Base-by-base conservation (phyloP, 2,888 invertebrate genomes). In the Cryptus armator region DNA sequence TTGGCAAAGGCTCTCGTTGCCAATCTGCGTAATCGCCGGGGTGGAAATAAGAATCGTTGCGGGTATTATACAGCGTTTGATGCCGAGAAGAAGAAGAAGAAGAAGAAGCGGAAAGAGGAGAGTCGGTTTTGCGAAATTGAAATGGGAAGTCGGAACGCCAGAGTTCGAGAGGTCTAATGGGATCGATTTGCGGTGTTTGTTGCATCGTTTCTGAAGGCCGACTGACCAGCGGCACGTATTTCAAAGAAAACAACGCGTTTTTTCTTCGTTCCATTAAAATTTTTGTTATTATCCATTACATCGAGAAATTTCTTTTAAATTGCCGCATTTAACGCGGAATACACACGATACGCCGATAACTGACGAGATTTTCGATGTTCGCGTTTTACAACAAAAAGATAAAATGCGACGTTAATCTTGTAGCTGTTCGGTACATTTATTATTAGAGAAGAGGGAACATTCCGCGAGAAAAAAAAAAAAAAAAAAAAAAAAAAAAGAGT, bases 21-120 rank as follows among this genome's bases (percentile, higher is more conserved):
- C 87, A 87, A 87, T 88, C 84, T 87, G 81, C 83, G 83, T 88
- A 87, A 87, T 88, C 85, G 86, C 62, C 82, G 79, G 53, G 37
- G 43, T 71, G 83, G 67, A 84, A 85, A 81, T 76, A 82, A 77
- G 80, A 71, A 72, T 74, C 66, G 71, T 53, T 68, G 76, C 59
- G 62, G 67, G 84, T 79, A 71, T 66, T 24, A 64, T 67, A 44
- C 70, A 43, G 19, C 44, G 32, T 56, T 24, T 44, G 29, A 12
- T 2, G 53, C 56, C 37, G 10, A 24, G 64, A 12, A 10, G 37
- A 29, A 46, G 37, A 12, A 24, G 64, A 12, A 10, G 37, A 29
- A 46, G 37, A 16, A 7, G 43, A 43, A 37, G 24, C 37, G 10
- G 46, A 32, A n/a, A 19, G 24, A n/a, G 14, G 16, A 10, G 16